Conservation (phyloP, 2,797 vertebrate species). For the Lithobates pipiens region DNA sequence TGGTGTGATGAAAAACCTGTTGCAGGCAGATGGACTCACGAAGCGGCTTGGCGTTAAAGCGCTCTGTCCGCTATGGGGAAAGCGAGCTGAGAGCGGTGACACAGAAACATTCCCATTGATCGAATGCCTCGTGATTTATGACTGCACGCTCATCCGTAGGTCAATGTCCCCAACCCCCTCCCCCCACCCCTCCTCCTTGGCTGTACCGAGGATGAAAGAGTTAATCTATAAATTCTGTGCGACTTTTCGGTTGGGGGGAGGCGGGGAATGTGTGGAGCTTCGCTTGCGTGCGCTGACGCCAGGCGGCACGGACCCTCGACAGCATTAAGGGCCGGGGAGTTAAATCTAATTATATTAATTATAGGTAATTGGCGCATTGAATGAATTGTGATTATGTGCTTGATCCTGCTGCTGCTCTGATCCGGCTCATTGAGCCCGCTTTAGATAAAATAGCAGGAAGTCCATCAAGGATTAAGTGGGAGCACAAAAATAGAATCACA, state of each 20-base stretch:
- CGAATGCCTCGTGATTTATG: constrained; percentile 19
- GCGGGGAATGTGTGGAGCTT: no score
- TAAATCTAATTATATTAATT: constrained; percentile 29
- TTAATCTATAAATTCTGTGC: background rate
- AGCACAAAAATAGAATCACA: background rate
- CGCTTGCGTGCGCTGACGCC: background rate
- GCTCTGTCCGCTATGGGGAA: constrained; percentile 76
- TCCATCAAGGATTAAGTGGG: background rate
- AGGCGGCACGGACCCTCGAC: background rate
- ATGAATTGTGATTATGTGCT: constrained; percentile 33
- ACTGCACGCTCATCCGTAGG: background rate
- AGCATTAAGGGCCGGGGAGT: background rate
- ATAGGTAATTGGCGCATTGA: constrained; percentile 11
- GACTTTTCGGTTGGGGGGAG: no score
- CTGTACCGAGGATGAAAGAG: background rate
- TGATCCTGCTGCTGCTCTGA: constrained; percentile 3
- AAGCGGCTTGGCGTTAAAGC: constrained; percentile 74
- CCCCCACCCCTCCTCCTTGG: no score
- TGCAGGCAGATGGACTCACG: constrained; percentile 76
- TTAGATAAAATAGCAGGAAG: constrained; percentile 32
- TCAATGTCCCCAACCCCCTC: background rate
- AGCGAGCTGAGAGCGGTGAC: constrained; percentile 75
- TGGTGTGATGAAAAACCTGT: constrained; percentile 64
- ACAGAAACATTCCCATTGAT: constrained; percentile 68
- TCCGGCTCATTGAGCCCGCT: constrained; percentile 19